Conservation (phyloP, 2,113 vertebrate genomes). For the Bubalus kerabau region DNA sequence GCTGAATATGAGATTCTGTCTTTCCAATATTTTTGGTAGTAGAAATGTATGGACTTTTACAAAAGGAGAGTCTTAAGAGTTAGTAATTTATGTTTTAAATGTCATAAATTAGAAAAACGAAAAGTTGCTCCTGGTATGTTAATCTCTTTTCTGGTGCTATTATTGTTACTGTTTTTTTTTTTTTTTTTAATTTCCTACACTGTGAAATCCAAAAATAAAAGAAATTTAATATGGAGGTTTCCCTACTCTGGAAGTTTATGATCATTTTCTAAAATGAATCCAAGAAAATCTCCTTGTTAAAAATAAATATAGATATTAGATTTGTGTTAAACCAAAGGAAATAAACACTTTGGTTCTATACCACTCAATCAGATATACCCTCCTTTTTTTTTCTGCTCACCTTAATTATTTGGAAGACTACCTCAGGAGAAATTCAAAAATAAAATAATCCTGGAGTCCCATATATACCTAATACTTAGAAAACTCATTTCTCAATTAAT, state of each 20-base stretch:
- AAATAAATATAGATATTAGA: neutral
- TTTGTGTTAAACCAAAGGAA: neutral
- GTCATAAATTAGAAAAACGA: neutral
- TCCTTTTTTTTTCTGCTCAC: neutral
- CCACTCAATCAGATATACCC: neutral
- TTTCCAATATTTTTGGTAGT: neutral
- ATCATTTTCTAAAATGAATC: neutral
- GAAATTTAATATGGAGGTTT: neutral
- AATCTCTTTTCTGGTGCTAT: neutral
- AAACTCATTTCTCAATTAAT: slow-evolving; percentile 1
- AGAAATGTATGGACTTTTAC: neutral
- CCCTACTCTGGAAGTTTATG: neutral
- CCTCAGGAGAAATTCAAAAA: neutral
- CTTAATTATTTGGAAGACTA: neutral
- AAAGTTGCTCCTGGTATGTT: neutral
- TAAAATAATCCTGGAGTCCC: neutral
- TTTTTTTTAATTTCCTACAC: neutral
- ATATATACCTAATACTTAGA: neutral
- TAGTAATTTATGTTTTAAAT: neutral
- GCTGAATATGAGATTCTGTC: neutral
- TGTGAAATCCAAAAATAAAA: neutral
- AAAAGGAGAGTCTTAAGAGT: neutral
- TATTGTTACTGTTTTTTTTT: neutral
- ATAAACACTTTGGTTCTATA: neutral
- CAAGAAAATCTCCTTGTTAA: neutral